Evolutionary conservation across 2,113 vertebrate genomes (phyloP).

Genomic region (Garra rufa): DNA sequence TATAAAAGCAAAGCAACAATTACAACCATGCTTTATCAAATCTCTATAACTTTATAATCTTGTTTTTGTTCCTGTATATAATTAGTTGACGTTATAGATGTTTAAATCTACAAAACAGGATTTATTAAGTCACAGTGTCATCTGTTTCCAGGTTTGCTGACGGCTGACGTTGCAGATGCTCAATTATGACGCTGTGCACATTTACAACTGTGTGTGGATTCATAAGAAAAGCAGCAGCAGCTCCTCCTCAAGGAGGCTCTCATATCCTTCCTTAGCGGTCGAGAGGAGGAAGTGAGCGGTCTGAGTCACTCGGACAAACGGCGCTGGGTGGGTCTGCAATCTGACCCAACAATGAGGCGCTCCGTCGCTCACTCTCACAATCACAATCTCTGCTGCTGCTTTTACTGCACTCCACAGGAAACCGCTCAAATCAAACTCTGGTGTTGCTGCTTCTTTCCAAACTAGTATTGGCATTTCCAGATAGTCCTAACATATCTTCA

Average conservation of each 20-base stretch:
- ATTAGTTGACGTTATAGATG: background rate
- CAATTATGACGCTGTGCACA: background rate
- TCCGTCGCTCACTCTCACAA: background rate
- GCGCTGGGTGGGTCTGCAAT: slow-evolving; percentile 24
- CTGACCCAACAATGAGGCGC: background rate
- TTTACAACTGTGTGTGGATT: background rate
- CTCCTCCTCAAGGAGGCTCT: background rate
- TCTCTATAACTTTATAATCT: no score
- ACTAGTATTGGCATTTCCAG: no score
- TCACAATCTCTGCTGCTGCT: background rate
- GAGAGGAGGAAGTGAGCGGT: slow-evolving; percentile 5
- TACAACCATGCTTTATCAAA: no score
- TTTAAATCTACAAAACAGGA: background rate
- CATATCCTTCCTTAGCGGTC: slow-evolving; percentile 26
- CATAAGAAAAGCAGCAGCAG: slow-evolving; percentile 6
- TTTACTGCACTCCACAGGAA: background rate
- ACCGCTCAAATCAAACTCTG: background rate
- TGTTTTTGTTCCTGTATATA: background rate
- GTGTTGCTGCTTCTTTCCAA: no score
- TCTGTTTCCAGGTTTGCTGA: background rate
- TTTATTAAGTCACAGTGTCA: background rate
- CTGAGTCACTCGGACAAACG: background rate
- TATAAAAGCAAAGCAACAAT: no score
- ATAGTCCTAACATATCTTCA: no score
- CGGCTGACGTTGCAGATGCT: slow-evolving; percentile 36